A percentile compares a stretch with the other conserved stretches of the same genome.
Evolutionary conservation across 2,113 vertebrate species (phyloP).

Genomic region (Macrotus californicus): DNA sequence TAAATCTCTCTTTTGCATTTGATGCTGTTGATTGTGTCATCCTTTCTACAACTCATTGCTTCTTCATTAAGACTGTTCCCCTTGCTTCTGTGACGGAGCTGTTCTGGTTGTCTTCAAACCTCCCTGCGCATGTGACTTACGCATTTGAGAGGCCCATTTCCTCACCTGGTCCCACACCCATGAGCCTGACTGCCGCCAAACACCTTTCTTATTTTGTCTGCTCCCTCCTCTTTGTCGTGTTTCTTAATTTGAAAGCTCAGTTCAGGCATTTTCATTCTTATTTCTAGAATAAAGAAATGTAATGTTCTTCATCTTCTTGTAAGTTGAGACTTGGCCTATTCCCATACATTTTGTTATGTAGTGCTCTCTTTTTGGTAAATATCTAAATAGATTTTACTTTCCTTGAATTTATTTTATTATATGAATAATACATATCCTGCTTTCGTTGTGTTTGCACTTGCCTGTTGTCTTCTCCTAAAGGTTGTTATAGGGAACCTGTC

Average conservation of each 20-base stretch:
- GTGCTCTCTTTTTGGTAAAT: conserved; percentile 50
- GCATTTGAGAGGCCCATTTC: neutral
- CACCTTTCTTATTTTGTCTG: neutral
- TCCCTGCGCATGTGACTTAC: neutral
- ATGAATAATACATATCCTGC: conserved; percentile 65
- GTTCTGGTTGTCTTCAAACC: neutral
- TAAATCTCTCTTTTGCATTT: neutral
- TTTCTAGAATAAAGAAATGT: neutral
- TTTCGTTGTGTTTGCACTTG: conserved; percentile 61
- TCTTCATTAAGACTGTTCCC: neutral
- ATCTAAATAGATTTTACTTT: conserved; percentile 60
- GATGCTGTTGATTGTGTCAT: neutral
- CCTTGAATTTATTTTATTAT: conserved; percentile 51
- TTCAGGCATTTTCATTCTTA: conserved; percentile 7
- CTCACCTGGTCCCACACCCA: neutral
- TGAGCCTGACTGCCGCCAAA: neutral
- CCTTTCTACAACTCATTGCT: neutral
- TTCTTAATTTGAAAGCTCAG: neutral
- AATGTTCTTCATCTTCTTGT: conserved; percentile 34
- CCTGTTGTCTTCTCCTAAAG: conserved; percentile 66
- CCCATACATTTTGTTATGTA: conserved; percentile 8
- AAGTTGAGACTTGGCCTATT: neutral
- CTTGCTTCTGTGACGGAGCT: neutral
- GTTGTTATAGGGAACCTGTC: too few species aligned
- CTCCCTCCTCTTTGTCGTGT: neutral